These are phyloP conservation scores for Agrypnia vestita DNA, from an alignment of 1,140 invertebrate species.

Conservation along the genomic window DNA sequence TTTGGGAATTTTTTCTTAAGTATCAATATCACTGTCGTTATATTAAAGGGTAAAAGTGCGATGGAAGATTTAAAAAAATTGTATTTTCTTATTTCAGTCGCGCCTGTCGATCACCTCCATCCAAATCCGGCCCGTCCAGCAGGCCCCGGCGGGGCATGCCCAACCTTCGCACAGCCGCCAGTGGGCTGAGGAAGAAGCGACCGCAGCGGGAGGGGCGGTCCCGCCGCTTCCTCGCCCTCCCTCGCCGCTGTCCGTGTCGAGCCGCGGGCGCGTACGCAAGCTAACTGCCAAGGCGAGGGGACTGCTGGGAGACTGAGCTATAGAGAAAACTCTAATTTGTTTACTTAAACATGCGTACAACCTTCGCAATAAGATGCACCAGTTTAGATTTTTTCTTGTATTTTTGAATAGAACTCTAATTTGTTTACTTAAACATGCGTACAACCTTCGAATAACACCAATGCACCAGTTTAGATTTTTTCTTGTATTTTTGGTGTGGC, in stretches of 20 bases:
- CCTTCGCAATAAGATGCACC: too few relatives aligned
- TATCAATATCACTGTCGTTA: background rate
- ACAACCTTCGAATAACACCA: too few relatives aligned
- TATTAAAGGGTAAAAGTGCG: background rate
- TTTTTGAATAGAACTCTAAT: too few relatives aligned
- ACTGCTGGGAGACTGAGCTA: slow-evolving; percentile 75
- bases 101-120: background rate
- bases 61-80: background rate
- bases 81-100: background rate
- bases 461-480: too few relatives aligned
- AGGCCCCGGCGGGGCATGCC: too few relatives aligned
- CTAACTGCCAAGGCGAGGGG: slow-evolving; percentile 85
- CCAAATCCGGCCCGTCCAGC: too few relatives aligned
- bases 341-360: too few relatives aligned
- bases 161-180: slow-evolving; percentile 16
- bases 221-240: slow-evolving; percentile 56
- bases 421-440: too few relatives aligned
- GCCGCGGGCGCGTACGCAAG: slow-evolving; percentile 87
- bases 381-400: too few relatives aligned
- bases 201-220: slow-evolving; percentile 16
- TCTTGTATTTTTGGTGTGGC: too few relatives aligned
- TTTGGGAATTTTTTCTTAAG: too few relatives aligned
- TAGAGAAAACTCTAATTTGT: too few relatives aligned
- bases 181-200: background rate
- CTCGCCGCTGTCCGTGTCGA: slow-evolving; percentile 79